Evolutionary conservation across 2,888 invertebrate genomes (phyloP).

Genomic region (Agrochola macilenta): DNA sequence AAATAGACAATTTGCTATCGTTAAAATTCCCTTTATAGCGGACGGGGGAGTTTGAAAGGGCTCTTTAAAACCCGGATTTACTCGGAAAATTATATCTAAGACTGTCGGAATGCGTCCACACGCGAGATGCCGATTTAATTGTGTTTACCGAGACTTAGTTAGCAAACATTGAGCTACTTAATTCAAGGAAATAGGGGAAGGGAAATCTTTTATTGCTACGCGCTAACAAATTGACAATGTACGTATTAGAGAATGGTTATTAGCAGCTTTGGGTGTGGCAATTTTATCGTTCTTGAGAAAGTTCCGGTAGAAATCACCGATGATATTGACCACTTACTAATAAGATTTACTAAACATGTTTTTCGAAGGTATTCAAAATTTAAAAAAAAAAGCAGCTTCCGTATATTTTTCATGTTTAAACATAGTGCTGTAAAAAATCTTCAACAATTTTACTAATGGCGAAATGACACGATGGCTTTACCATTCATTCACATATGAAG

Average conservation of each 20-base stretch:
- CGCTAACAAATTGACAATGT: conserved; percentile 67
- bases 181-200: conserved; percentile 74
- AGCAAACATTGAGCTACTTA: conserved; percentile 82
- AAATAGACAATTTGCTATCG: conserved; percentile 69
- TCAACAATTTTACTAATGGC: not conserved
- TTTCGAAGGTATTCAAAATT: no score
- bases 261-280: conserved; percentile 44
- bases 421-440: not conserved
- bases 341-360: not conserved
- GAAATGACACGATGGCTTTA: not conserved
- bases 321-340: not conserved
- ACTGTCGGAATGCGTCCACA: conserved; percentile 82
- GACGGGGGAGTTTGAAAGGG: conserved; percentile 77
- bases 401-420: not conserved
- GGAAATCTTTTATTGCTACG: conserved; percentile 72
- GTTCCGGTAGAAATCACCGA: conserved; percentile 15
- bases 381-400: not conserved
- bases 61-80: conserved; percentile 82
- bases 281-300: conserved; percentile 35
- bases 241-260: conserved; percentile 57
- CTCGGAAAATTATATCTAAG: conserved; percentile 84
- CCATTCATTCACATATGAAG: no score
- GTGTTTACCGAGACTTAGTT: conserved; percentile 85
- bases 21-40: conserved; percentile 78
- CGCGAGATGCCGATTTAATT: conserved; percentile 86